Percentiles rank a stretch among this genome's conserved stretches.
phyloP scores from a whole-genome alignment of 2,113 vertebrate genomes.

The Sigmodon hispidus region DNA sequence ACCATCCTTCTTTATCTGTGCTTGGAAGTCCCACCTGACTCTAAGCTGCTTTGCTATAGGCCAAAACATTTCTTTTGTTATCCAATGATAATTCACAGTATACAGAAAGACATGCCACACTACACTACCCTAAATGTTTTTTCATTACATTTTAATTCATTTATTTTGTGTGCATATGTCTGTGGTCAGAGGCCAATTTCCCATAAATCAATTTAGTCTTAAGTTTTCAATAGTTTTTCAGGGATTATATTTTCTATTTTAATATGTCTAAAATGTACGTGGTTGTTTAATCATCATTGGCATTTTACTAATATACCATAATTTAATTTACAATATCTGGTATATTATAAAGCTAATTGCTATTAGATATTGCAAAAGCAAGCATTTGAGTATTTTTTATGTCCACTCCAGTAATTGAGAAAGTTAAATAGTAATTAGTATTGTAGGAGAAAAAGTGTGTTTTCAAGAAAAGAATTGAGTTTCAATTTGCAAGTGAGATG shows the following conservation, averaged over 20 bases:
- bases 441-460: not conserved
- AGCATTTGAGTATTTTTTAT: not conserved
- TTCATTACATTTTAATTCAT: not conserved
- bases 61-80: too few species aligned
- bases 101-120: too few species aligned
- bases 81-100: too few species aligned
- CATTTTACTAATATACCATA: not conserved
- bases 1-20: too few species aligned
- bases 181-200: not conserved
- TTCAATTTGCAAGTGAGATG: not conserved
- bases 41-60: too few species aligned
- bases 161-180: not conserved
- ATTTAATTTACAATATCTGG: constrained; percentile 3
- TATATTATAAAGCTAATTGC: not conserved
- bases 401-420: not conserved
- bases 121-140: too few species aligned
- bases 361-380: constrained; percentile 14
- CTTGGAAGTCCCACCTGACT: too few species aligned
- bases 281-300: not conserved
- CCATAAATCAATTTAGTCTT: not conserved
- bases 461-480: constrained; percentile 60
- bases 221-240: not conserved
- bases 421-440: not conserved
- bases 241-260: constrained; percentile 12
- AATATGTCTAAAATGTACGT: not conserved